These are phyloP conservation scores for Meandrusa payeni DNA, from an alignment of 2,888 invertebrate species.

Conservation along the genomic window DNA sequence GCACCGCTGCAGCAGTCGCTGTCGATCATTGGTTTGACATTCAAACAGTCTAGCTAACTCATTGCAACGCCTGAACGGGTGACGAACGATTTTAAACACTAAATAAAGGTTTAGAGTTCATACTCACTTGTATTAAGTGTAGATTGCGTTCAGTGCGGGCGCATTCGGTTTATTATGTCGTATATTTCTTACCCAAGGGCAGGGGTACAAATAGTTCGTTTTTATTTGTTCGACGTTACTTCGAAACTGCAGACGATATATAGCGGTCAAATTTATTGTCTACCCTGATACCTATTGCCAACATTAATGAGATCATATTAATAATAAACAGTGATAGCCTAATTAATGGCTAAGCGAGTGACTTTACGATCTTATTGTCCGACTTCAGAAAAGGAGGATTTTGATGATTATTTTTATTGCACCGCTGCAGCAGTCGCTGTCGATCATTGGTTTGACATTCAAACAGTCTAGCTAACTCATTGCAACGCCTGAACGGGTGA, in stretches of 20 bases:
- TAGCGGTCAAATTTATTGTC: conserved; percentile 53
- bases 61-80: conserved; percentile 53
- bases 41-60: conserved; percentile 76
- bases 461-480: conserved; percentile 75
- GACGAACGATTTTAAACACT: conserved; percentile 38
- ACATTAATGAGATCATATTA: too few species aligned
- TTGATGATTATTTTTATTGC: conserved; percentile 79
- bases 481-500: conserved; percentile 47
- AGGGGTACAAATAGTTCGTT: conserved; percentile 61
- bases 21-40: conserved; percentile 80
- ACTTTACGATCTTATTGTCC: too few species aligned
- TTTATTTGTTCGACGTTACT: conserved; percentile 57
- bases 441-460: conserved; percentile 81
- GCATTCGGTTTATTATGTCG: conserved; percentile 52
- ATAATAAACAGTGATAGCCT: too few species aligned
- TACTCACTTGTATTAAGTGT: conserved; percentile 23
- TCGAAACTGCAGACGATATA: conserved; percentile 40
- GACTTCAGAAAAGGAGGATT: too few species aligned
- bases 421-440: conserved; percentile 61
- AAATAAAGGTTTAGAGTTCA: conserved; percentile 32
- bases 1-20: conserved; percentile 62
- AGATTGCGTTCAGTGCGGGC: conserved; percentile 57
- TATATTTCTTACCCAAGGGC: conserved; percentile 73
- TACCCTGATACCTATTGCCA: too few species aligned
- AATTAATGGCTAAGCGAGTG: too few species aligned